These are phyloP conservation scores for Cinclus mexicanus DNA, from an alignment of 2,113 vertebrate genomes.

Conservation along the genomic window DNA sequence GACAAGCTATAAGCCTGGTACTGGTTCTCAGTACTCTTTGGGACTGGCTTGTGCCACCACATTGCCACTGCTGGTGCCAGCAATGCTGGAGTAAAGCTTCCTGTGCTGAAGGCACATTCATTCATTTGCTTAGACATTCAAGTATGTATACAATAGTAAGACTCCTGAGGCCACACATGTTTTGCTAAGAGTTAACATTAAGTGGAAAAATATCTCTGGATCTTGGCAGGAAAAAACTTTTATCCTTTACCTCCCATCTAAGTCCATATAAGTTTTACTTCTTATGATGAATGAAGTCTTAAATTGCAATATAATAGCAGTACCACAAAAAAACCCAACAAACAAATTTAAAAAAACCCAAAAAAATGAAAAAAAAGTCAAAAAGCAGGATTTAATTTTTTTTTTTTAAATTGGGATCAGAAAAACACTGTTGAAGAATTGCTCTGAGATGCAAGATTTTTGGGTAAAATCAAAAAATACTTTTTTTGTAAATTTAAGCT, in stretches of 20 bases:
- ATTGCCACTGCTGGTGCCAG: background rate
- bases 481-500: too few relatives aligned
- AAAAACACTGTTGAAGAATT: background rate
- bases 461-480: background rate
- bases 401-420: background rate
- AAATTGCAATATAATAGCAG: background rate
- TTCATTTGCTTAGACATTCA: background rate
- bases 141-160: background rate
- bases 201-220: background rate
- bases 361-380: background rate
- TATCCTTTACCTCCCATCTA: fast-evolving
- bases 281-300: background rate
- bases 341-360: background rate
- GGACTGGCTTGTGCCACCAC: background rate
- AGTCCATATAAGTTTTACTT: background rate
- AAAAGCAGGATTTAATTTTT: background rate
- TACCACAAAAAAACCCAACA: background rate
- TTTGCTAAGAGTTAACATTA: background rate
- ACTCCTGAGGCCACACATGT: background rate
- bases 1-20: background rate
- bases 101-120: background rate
- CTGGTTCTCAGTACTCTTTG: background rate
- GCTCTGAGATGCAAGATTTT: background rate
- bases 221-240: background rate
- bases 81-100: background rate